A percentile compares a stretch with the other conserved stretches of the same genome.
Conservation (phyloP, 2,113 vertebrate genomes). For the Elaphurus davidianus region DNA sequence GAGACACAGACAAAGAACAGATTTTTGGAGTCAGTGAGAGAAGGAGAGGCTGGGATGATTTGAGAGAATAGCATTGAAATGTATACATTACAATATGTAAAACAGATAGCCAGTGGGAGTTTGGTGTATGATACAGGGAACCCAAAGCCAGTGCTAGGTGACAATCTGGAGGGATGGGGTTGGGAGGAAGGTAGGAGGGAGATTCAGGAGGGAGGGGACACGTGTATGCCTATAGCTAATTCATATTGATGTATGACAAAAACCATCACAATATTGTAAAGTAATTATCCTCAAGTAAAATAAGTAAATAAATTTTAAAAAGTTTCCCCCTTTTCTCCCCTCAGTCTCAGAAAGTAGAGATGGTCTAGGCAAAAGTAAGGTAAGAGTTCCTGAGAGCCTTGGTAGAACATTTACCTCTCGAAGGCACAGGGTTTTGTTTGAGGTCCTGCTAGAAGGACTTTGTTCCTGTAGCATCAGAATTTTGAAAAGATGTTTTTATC, state of each 20-base stretch:
- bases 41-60: not conserved
- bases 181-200: not conserved
- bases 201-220: not conserved
- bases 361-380: not conserved
- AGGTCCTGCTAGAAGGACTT: not conserved
- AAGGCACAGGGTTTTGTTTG: not conserved
- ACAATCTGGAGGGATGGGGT: not conserved
- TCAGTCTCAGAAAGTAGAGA: not conserved
- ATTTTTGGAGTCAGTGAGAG: not conserved
- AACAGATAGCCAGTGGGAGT: not conserved
- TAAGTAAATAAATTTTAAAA: not conserved
- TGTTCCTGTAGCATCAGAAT: not conserved
- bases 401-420: not conserved
- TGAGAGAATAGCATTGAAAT: not conserved
- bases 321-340: not conserved
- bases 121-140: not conserved
- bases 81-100: not conserved
- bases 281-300: not conserved
- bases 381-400: not conserved
- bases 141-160: not conserved
- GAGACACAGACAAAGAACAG: not conserved
- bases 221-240: not conserved
- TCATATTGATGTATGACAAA: not conserved
- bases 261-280: not conserved
- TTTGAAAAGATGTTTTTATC: not conserved